Conservation (phyloP, 2,888 invertebrate species). For the Cheilosia vernalis region DNA sequence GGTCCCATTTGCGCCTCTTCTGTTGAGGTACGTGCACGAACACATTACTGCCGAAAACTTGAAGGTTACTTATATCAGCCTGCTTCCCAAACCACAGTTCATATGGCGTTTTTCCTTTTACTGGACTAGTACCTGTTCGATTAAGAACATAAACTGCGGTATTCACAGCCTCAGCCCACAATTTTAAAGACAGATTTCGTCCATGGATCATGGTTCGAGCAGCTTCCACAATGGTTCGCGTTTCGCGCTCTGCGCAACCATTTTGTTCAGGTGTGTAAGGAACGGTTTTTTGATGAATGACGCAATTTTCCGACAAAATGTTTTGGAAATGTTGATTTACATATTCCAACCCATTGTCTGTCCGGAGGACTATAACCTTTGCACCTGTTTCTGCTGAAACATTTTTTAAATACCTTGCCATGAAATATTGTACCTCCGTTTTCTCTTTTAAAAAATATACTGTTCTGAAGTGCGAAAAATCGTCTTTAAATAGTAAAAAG, state of each 20-base stretch:
- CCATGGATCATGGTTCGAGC: constrained; percentile 75
- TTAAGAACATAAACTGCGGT: constrained; percentile 77
- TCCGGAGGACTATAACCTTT: constrained; percentile 71
- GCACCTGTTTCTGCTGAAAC: not conserved
- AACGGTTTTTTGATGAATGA: constrained; percentile 75
- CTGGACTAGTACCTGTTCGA: constrained; percentile 76
- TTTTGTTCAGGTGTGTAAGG: constrained; percentile 80
- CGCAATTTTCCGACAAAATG: constrained; percentile 61
- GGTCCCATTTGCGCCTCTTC: constrained; percentile 52
- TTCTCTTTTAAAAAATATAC: constrained; percentile 45
- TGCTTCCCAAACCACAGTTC: constrained; percentile 74
- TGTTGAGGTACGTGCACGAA: constrained; percentile 53
- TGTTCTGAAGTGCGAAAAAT: not conserved
- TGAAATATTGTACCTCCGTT: constrained; percentile 10
- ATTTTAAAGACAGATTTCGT: constrained; percentile 70
- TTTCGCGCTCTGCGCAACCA: constrained; percentile 79
- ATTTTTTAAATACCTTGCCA: too few relatives aligned
- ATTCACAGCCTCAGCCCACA: constrained; percentile 81
- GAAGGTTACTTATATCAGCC: constrained; percentile 22
- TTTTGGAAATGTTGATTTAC: constrained; percentile 69
- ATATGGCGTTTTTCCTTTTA: constrained; percentile 75
- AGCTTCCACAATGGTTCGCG: constrained; percentile 78
- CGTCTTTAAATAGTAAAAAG: not conserved
- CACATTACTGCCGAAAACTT: constrained; percentile 48
- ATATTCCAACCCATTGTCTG: constrained; percentile 77